Conservation (phyloP, 2,888 invertebrate species). For the Dryocosmus kuriphilus region DNA sequence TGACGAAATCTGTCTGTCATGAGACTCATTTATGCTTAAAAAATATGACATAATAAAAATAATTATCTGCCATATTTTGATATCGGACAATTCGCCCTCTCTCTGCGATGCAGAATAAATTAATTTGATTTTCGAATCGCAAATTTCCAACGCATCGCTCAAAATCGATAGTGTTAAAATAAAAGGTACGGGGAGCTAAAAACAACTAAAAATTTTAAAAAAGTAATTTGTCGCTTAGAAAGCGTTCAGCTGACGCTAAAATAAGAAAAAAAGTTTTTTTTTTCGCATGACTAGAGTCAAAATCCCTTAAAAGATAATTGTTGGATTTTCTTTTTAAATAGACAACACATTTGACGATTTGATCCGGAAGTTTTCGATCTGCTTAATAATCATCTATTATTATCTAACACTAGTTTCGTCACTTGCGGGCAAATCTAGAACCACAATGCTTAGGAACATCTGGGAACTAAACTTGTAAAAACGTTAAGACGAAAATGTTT, state of each 20-base stretch:
- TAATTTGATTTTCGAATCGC: neutral
- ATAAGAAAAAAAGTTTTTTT: conserved; percentile 4
- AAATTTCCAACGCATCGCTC: neutral
- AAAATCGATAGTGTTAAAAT: neutral
- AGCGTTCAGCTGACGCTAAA: conserved; percentile 3
- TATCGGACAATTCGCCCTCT: neutral
- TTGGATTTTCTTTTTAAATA: conserved; percentile 1
- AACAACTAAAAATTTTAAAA: conserved; percentile 6
- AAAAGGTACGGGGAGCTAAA: neutral
- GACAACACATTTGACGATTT: neutral
- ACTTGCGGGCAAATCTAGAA: neutral
- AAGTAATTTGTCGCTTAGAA: conserved; percentile 1
- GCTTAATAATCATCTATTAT: conserved; percentile 18
- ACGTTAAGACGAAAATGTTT: conserved; percentile 10
- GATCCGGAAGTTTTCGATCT: neutral
- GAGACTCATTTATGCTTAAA: conserved; percentile 50
- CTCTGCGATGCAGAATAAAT: neutral
- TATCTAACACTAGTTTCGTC: conserved; percentile 22
- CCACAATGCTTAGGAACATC: neutral
- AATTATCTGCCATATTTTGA: neutral
- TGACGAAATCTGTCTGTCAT: conserved; percentile 57
- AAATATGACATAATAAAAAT: conserved; percentile 20
- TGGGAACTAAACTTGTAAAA: conserved; percentile 26
- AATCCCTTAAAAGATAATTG: conserved; percentile 39
- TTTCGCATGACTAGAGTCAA: conserved; percentile 63